Evolutionary conservation across 2,113 vertebrate species (phyloP).

Genomic region (Picathartes gymnocephalus): DNA sequence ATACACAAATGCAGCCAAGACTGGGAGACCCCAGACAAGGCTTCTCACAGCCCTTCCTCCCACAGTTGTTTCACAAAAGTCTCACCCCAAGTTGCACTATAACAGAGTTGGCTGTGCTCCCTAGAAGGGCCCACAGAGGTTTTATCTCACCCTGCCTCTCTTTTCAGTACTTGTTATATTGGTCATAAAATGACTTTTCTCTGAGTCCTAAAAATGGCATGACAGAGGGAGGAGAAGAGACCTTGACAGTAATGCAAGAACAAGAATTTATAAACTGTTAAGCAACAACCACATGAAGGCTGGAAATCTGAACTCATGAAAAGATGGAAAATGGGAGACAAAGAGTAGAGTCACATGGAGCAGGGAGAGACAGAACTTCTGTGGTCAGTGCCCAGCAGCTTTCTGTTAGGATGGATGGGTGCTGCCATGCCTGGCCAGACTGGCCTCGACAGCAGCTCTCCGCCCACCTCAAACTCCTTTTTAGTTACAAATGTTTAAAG

Average conservation of each 20-base stretch:
- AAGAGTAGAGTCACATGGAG: background rate
- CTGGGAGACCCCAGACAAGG: fast-evolving
- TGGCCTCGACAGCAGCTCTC: fast-evolving
- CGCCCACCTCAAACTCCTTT: background rate
- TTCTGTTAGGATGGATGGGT: background rate
- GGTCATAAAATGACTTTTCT: background rate
- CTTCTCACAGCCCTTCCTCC: background rate
- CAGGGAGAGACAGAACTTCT: background rate
- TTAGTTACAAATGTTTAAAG: background rate
- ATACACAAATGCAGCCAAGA: background rate
- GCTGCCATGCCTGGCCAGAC: background rate
- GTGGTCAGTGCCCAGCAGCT: background rate
- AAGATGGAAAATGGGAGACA: background rate
- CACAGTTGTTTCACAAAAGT: background rate
- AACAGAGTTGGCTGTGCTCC: background rate
- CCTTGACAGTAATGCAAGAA: background rate
- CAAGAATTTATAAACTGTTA: background rate
- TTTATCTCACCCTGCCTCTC: background rate
- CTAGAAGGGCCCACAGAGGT: background rate
- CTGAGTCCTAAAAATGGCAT: background rate
- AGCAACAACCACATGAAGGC: background rate
- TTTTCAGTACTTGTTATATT: background rate
- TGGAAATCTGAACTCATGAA: background rate
- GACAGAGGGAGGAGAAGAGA: background rate
- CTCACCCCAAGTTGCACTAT: background rate